Base-by-base conservation (phyloP, 37 sponge, comb jelly and placozoan species). In the Spongilla lacustris region DNA sequence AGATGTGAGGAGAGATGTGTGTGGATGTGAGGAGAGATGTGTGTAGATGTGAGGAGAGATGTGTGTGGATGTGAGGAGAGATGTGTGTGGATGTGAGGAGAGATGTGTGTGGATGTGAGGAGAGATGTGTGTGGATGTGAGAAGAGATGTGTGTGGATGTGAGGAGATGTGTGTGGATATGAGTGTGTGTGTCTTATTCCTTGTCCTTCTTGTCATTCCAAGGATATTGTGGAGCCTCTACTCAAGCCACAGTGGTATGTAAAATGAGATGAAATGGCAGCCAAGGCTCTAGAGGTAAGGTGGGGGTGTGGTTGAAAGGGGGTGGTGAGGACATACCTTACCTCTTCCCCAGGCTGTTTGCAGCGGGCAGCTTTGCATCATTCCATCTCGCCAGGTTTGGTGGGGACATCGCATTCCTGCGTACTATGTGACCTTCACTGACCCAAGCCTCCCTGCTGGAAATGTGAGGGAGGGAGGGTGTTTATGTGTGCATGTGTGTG, bases 381-480 rank as follows among this genome's bases (percentile, higher is more conserved):
- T 95, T 68, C 99, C 99, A 73, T 98, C 99, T 49, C 88, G 99
- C 3, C 99, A 98, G 91, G 89, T 98, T 31, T 98, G 99, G 99
- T 98, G 99, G 99, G 99, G 99, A 6, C 99, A 98, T 74, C 88
- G 97, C 17, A 96, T 98, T 30, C 99, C 99, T 4, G 99, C 99
- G 66, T 98, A 98, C 90, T 91, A 80, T 76, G 93, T 92, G 35
- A 50, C 95, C 31, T 84, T 92, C 37, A 70, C 58, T 69, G 94
- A 93, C 71, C 82, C 89, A 31, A 66, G 58, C 26, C 12, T 83
- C 19, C 88, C 91, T 27, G 24, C 27, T 25, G 94, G 94, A 33
- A 75, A 87, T 76, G 94, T 93, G 36, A 90, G n/a, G n/a, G n/a
- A 29, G 1, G 35, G 8, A n/a, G 5, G 32, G 23, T 12, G 21